Evolutionary conservation across 2,113 vertebrate species (phyloP).

Genomic region (Heptranchias perlo): DNA sequence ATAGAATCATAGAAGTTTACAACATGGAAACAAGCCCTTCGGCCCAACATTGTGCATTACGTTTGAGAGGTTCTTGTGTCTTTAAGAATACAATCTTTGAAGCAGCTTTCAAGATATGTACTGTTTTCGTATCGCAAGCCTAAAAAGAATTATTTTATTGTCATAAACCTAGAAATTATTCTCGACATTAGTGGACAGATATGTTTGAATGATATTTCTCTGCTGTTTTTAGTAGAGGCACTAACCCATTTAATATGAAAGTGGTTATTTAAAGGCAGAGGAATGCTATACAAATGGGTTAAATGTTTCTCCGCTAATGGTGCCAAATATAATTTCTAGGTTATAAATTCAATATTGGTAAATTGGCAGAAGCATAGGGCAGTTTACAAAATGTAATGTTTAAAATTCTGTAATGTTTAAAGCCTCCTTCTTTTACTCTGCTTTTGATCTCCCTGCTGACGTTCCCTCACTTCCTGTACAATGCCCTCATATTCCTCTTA

Average conservation of each 20-base stretch:
- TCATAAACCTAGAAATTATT: background rate
- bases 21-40: no score
- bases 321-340: background rate
- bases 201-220: background rate
- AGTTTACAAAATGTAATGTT: background rate
- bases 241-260: background rate
- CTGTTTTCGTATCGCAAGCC: background rate
- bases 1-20: no score
- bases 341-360: background rate
- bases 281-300: background rate
- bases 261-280: background rate
- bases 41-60: background rate
- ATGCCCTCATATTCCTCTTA: background rate
- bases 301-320: background rate
- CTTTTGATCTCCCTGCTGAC: background rate
- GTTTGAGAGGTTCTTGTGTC: background rate
- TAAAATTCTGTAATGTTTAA: background rate
- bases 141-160: no score
- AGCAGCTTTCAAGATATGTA: background rate
- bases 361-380: background rate
- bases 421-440: background rate
- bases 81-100: background rate
- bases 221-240: background rate
- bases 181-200: background rate
- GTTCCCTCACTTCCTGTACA: background rate